Base-by-base conservation (phyloP, 2,113 vertebrate species). In the Mobula hypostoma region DNA sequence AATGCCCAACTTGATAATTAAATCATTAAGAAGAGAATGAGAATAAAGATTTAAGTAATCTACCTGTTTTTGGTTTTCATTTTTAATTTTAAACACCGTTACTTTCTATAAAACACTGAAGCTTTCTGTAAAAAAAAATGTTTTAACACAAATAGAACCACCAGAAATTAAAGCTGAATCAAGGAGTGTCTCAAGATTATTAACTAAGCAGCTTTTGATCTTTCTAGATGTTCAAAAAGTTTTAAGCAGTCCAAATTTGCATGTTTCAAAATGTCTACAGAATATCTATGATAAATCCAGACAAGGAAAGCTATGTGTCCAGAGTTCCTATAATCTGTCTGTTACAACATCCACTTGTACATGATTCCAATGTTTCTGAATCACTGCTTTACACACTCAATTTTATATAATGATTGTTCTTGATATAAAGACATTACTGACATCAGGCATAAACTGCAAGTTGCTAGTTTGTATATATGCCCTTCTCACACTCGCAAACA, bases 21-120 rank as follows among this genome's bases (percentile, higher is more conserved):
- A 90, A 88, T 87, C 27, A 88, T 66, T 36, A 36, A 5, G 48
- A 85, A 27, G 58, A 63, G 27, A 88, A 88, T 88, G 61, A 88
- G 66, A 88, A 88, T 88, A 29, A 88, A 63, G 58, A 88, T 88
- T 88, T 88, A 66, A 58, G 58, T 29, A 66, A 17, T 63, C 85
- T n/a, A n/a, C 48, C 48, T 63, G 63, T n/a, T 66, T 29, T 63
- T n/a, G 11, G 27, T 24, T 87, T 87, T 61, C 56, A 88, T 27
- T 83, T 85, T 85, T 61, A 85, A 58, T 8, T 85, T 19, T 85
- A 21, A 58, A 85, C 9, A 48, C 82, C 24, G 24, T 48, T 56
- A 83, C 56, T 58, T 58, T 85, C 56, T 85, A 9, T 58, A 85
- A 85, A 85, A 58, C 58, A 32, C 14, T 32, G 63, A 66, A 17